Base-by-base conservation (phyloP, 2,797 vertebrate species). In the Danionella dracula region DNA sequence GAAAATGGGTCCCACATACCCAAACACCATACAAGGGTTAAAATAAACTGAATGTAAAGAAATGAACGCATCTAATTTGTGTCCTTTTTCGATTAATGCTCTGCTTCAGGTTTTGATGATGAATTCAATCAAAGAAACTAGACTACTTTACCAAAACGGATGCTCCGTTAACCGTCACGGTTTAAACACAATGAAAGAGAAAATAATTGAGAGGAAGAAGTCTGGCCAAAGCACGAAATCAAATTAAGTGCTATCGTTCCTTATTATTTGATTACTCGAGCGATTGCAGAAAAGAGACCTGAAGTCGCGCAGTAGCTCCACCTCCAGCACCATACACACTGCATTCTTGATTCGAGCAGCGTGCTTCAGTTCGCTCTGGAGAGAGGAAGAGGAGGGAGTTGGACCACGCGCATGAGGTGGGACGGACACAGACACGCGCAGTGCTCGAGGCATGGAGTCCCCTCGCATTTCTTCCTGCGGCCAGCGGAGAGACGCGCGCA, bases 291-390 rank as follows among this genome's bases (percentile, higher is more conserved):
- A 32, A 19, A 60, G 48, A 54, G 48, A 54, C 31, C 17, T 32
- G 37, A 21, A 20, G 9, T 27, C 6, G 23, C 23, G 23, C 37
- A 1, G 35, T 66, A 63, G 70, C 70, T 66, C 67, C 70, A 46
- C 75, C 75, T 55, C 68, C 68, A 55, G 50, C 59, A 54, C 60
- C 61, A 72, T 46, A 19, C 73, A 62, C 44, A 32, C 73, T 66
- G 46, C 55, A 65, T 71, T 78, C 72, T 70, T 73, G 41, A 49
- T 61, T 71, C 46, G 15, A 44, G 42, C 19, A 58, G 42, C 34
- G 49, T 27, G 23, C 23, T 27, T 27, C 23, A 27, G 3, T 49
- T 70, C 38, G 49, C 58, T 54, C 53, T 66, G 64, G 70, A 66
- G 50, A 59, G 38, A 51, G 50, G 20, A 46, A 44, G 40, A 45